Evolutionary conservation across 2,797 vertebrate species (phyloP).

Genomic region (Danio albolineatus): DNA sequence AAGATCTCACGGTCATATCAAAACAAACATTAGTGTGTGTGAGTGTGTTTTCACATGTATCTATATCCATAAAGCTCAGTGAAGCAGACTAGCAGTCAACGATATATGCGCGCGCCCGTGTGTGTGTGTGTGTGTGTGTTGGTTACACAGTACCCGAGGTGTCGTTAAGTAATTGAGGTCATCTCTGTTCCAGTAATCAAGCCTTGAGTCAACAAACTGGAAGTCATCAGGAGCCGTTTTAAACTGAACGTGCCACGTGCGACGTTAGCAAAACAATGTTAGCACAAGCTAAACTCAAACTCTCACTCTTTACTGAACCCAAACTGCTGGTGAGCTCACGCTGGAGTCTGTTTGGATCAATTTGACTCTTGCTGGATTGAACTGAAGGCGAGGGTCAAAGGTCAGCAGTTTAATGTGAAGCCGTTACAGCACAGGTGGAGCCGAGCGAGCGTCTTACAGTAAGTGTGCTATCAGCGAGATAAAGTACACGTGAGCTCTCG

Average conservation of each 20-base stretch:
- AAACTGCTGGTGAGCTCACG: no score
- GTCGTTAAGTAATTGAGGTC: constrained; percentile 28
- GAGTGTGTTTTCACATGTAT: not conserved
- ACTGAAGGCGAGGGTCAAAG: not conserved
- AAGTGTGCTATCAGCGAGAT: not conserved
- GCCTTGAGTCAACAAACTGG: constrained; percentile 1
- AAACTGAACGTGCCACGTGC: not conserved
- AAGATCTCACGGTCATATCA: not conserved
- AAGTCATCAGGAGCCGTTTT: not conserved
- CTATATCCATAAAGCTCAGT: not conserved
- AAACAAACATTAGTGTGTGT: not conserved
- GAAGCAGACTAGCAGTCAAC: not conserved
- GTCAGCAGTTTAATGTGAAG: constrained; percentile 14
- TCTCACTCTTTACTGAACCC: no score
- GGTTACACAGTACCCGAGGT: not conserved
- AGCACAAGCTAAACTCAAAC: no score
- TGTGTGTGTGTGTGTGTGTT: constrained; percentile 2
- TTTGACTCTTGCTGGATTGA: no score
- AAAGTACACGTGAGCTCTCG: not conserved
- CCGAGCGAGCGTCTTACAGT: not conserved
- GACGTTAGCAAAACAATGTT: not conserved
- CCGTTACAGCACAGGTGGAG: not conserved
- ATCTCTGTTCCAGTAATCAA: constrained; percentile 6
- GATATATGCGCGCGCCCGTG: not conserved
- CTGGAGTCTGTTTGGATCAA: no score